These are phyloP conservation scores for Seriola dumerili DNA, from an alignment of 2,113 vertebrate genomes.

Conservation along the genomic window DNA sequence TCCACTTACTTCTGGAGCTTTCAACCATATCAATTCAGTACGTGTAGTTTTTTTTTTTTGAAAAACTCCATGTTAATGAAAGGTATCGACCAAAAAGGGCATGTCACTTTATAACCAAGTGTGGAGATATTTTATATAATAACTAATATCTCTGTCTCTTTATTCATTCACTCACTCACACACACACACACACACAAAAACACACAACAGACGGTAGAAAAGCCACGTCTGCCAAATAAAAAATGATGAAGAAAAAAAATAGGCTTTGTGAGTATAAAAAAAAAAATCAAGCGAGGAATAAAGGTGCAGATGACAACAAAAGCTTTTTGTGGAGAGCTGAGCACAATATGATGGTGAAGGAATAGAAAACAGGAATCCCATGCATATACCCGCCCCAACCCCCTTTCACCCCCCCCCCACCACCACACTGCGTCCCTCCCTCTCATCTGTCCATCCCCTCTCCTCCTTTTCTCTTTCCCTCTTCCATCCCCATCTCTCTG, in stretches of 20 bases:
- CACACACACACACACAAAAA: not conserved
- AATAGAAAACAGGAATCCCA: conserved; percentile 75
- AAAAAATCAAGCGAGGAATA: conserved; percentile 40
- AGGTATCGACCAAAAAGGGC: not conserved
- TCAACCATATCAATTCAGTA: too few species aligned
- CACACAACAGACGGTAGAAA: not conserved
- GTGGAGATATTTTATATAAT: conserved; percentile 15
- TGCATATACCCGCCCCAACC: conserved; percentile 42
- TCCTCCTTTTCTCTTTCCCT: conserved; percentile 62
- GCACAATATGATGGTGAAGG: conserved; percentile 52
- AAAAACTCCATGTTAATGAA: too few species aligned
- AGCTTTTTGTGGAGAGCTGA: conserved; percentile 57
- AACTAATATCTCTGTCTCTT: not conserved
- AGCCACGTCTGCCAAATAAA: conserved; percentile 39
- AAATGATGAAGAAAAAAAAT: not conserved
- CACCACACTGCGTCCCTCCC: conserved; percentile 16
- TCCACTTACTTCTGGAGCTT: too few species aligned
- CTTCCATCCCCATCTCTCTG: conserved; percentile 75
- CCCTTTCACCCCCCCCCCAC: conserved; percentile 28
- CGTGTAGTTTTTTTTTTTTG: too few species aligned
- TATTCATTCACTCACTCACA: not conserved
- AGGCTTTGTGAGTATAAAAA: conserved; percentile 31
- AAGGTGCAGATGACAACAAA: conserved; percentile 67
- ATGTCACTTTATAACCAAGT: not conserved
- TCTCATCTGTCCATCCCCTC: conserved; percentile 75